phyloP scores from a whole-genome alignment of 53 echinoderm and acorn worm species.

The Pentamera pediparva region DNA sequence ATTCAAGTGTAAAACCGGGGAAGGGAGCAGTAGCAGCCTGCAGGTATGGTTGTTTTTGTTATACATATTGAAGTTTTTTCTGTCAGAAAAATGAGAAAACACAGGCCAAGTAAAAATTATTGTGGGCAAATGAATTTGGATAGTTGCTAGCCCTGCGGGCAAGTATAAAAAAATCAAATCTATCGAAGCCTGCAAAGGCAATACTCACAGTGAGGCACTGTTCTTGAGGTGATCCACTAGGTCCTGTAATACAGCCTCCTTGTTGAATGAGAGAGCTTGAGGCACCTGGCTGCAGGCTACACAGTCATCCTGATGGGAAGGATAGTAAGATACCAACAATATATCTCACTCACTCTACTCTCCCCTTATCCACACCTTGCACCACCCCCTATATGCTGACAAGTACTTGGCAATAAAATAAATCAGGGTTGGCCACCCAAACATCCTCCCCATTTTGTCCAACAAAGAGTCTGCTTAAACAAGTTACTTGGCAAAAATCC shows the following conservation, averaged over 20 bases:
- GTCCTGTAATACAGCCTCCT: slow-evolving; percentile 88
- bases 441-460: too few relatives aligned
- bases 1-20: too few relatives aligned
- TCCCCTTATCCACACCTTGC: too few relatives aligned
- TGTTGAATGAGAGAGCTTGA: slow-evolving; percentile 53
- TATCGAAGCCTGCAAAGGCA: neutral
- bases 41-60: neutral
- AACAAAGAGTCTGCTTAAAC: too few relatives aligned
- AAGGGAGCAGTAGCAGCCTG: neutral
- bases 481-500: neutral
- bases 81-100: too few relatives aligned
- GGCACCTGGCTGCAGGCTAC: slow-evolving; percentile 88
- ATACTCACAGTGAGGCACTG: slow-evolving; percentile 72
- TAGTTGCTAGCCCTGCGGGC: neutral
- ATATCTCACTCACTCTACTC: neutral
- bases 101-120: neutral
- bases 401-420: too few relatives aligned
- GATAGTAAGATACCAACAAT: neutral
- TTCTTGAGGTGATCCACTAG: slow-evolving; percentile 81
- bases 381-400: too few relatives aligned
- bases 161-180: neutral
- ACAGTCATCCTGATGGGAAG: slow-evolving; percentile 71
- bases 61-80: too few relatives aligned
- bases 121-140: too few relatives aligned
- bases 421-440: too few relatives aligned